Percentiles rank a stretch among this genome's conserved stretches.
These are phyloP conservation scores for Melikaiella ostensackeni DNA, from an alignment of 2,888 invertebrate species.

Conservation along the genomic window DNA sequence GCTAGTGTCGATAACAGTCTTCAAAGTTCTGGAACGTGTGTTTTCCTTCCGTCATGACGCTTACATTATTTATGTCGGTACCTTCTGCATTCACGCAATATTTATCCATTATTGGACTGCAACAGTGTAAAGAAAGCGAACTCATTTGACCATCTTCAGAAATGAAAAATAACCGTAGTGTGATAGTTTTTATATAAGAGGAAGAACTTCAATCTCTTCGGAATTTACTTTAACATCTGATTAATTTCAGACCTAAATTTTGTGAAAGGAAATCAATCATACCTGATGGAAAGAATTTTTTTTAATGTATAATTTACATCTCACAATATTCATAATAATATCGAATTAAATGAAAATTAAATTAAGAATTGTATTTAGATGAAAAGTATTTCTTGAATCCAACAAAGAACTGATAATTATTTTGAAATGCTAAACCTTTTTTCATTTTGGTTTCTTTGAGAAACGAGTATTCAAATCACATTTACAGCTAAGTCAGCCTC, in stretches of 20 bases:
- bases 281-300: neutral
- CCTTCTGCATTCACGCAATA: constrained; percentile 64
- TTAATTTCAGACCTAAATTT: neutral
- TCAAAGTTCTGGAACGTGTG: constrained; percentile 39
- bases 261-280: too few species aligned
- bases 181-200: constrained; percentile 1
- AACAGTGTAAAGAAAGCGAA: constrained; percentile 42
- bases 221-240: neutral
- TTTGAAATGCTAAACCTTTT: too few species aligned
- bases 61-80: constrained; percentile 65
- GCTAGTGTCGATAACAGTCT: neutral
- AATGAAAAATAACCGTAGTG: neutral
- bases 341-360: too few species aligned
- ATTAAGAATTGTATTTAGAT: too few species aligned
- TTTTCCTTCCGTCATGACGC: constrained; percentile 54
- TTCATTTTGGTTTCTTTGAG: too few species aligned
- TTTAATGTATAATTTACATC: neutral
- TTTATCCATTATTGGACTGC: constrained; percentile 55
- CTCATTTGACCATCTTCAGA: constrained; percentile 33
- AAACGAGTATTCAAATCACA: constrained; percentile 25
- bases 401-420: too few species aligned
- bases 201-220: neutral
- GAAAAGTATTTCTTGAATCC: too few species aligned
- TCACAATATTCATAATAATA: neutral
- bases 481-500: neutral